phyloP scores from a whole-genome alignment of 2,888 invertebrate genomes.

The Lasioglossum pauxillum region DNA sequence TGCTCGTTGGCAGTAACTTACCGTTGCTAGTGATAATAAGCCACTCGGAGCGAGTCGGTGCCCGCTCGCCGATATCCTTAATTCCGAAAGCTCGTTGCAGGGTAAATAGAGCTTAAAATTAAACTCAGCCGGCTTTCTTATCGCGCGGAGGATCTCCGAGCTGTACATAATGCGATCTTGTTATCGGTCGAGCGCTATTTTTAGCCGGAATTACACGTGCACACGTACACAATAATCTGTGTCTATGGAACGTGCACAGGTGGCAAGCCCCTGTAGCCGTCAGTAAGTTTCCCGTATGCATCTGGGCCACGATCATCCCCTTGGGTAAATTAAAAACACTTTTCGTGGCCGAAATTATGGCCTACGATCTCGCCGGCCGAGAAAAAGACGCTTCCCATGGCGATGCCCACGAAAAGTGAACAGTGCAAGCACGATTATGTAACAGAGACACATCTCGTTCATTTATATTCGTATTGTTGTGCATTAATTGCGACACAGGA shows the following conservation, averaged over 20 bases:
- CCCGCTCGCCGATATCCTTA: constrained; percentile 45
- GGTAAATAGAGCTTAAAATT: constrained; percentile 48
- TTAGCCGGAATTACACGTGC: constrained; percentile 38
- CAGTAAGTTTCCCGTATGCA: constrained; percentile 32
- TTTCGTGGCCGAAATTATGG: constrained; percentile 51
- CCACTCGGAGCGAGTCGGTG: neutral
- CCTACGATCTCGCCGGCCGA: neutral
- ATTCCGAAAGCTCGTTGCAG: constrained; percentile 49
- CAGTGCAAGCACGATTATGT: neutral
- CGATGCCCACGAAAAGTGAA: neutral
- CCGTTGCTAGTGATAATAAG: constrained; percentile 45
- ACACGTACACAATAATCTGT: constrained; percentile 21
- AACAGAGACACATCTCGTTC: neutral
- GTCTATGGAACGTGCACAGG: constrained; percentile 21
- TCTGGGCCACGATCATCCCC: constrained; percentile 23
- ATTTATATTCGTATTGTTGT: neutral
- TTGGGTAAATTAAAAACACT: constrained; percentile 60
- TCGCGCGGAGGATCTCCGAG: constrained; percentile 38
- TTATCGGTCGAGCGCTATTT: constrained; percentile 52
- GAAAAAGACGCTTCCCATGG: neutral
- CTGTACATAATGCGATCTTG: constrained; percentile 46
- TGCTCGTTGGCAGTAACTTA: neutral
- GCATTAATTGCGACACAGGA: too few relatives aligned
- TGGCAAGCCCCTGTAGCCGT: neutral
- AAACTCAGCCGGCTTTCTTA: constrained; percentile 46